Percentiles rank a stretch among this genome's conserved stretches.
phyloP scores from a whole-genome alignment of 2,888 invertebrate species.

The Elmis aenea region DNA sequence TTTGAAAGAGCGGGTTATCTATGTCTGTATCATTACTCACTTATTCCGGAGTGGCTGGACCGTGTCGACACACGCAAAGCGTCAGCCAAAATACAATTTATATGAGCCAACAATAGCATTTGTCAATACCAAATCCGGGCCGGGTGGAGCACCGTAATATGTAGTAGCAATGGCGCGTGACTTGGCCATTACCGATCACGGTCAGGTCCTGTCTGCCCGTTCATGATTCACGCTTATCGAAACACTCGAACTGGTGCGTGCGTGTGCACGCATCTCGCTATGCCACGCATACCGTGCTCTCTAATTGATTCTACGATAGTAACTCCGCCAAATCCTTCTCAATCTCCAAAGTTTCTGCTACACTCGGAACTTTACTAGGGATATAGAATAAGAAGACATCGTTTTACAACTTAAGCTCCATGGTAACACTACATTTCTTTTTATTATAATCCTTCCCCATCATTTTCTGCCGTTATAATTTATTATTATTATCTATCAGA shows the following conservation, averaged over 20 bases:
- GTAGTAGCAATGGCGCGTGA: constrained; percentile 32
- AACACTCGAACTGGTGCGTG: constrained; percentile 19
- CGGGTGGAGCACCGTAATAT: constrained; percentile 36
- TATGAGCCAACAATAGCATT: constrained; percentile 41
- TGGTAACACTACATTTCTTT: too few relatives aligned
- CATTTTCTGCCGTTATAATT: too few relatives aligned
- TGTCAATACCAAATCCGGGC: constrained; percentile 42
- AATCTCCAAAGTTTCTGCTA: constrained; percentile 14
- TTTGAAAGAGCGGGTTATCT: too few relatives aligned
- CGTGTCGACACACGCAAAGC: constrained; percentile 42
- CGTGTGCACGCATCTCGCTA: constrained; percentile 20
- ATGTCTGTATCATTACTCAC: constrained; percentile 40
- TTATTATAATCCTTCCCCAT: too few relatives aligned
- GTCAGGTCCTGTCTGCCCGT: constrained; percentile 22
- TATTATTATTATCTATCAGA: too few relatives aligned
- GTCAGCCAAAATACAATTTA: constrained; percentile 40
- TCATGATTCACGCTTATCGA: constrained; percentile 31
- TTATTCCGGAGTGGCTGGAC: constrained; percentile 40
- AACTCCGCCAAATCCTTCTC: constrained; percentile 11
- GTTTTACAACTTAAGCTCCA: too few relatives aligned
- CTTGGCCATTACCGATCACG: constrained; percentile 28
- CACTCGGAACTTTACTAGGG: too few relatives aligned
- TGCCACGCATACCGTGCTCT: constrained; percentile 17
- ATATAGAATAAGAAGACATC: too few relatives aligned
- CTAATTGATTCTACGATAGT: constrained; percentile 26